Base-by-base conservation (phyloP, 2,888 invertebrate genomes). In the Morpho deidamia region DNA sequence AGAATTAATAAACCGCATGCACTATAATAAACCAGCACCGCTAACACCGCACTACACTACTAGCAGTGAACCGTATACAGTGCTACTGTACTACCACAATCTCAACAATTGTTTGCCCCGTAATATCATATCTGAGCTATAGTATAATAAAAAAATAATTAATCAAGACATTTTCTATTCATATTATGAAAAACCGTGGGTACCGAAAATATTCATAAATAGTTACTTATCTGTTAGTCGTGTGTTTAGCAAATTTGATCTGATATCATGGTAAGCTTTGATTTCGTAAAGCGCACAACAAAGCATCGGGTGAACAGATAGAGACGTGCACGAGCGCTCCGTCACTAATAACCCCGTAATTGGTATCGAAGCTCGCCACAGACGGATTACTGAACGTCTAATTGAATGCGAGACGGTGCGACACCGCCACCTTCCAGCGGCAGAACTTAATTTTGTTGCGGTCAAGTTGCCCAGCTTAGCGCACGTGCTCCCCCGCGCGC, bases 351-450 rank as follows among this genome's bases (percentile, higher is more conserved):
- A 83, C 88, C 76, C 81, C 72, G 86, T 89, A 89, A 89, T 89
- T 89, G 88, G 88, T 85, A 88, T 88, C 84, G 88, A 82, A 87
- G 88, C 88, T 87, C 80, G 80, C 82, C 82, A 82, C 83, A 81
- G 83, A 80, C 76, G 88, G 88, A 89, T 89, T 89, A 89, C 85
- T 82, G 81, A 82, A 79, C 88, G 80, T 87, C 87, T 89, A 89
- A 89, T 89, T 89, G 88, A 88, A 88, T 89, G 85, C 86, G 85
- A 86, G 85, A 81, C 81, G 81, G 67, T 78, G 69, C 70, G 75
- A 71, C 70, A 70, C 76, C 67, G 57, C 61, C 70, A 72, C 71
- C 73, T 68, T 70, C 61, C 63, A 63, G 66, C 68, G 72, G 67
- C 73, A 66, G 66, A 76, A 79, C 76, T 80, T 80, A 74, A 79